Conservation (phyloP, 2,888 invertebrate genomes). For the Cerastis rubricosa region DNA sequence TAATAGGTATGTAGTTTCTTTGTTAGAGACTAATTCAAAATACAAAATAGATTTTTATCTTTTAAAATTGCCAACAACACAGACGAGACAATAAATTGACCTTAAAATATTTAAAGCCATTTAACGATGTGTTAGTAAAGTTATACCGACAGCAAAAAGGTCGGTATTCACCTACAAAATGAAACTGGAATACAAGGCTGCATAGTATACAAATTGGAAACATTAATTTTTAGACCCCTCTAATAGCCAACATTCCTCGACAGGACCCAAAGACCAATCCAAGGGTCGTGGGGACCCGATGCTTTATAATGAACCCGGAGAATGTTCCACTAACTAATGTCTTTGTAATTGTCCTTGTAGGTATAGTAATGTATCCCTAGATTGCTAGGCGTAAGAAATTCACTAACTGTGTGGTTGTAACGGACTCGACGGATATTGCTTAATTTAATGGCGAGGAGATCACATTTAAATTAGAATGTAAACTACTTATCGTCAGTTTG, state of each 20-base stretch:
- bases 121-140: conserved; percentile 11
- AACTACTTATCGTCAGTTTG: conserved; percentile 29
- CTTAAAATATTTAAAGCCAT: neutral
- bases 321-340: conserved; percentile 77
- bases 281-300: conserved; percentile 75
- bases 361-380: conserved; percentile 64
- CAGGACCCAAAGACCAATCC: conserved; percentile 67
- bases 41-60: neutral
- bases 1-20: neutral
- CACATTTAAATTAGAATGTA: conserved; percentile 67
- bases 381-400: conserved; percentile 59
- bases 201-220: conserved; percentile 69
- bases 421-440: conserved; percentile 33
- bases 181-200: conserved; percentile 30
- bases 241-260: conserved; percentile 82
- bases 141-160: conserved; percentile 31
- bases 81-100: neutral
- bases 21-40: neutral
- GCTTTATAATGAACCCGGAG: conserved; percentile 79
- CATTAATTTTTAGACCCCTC: conserved; percentile 74
- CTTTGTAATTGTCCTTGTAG: conserved; percentile 74
- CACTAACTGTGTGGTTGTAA: conserved; percentile 42
- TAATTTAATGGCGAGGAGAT: conserved; percentile 55
- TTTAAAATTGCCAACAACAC: neutral
- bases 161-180: conserved; percentile 31